These are phyloP conservation scores for Notarius quadriscutis DNA, from an alignment of 2,113 vertebrate species.

Conservation along the genomic window DNA sequence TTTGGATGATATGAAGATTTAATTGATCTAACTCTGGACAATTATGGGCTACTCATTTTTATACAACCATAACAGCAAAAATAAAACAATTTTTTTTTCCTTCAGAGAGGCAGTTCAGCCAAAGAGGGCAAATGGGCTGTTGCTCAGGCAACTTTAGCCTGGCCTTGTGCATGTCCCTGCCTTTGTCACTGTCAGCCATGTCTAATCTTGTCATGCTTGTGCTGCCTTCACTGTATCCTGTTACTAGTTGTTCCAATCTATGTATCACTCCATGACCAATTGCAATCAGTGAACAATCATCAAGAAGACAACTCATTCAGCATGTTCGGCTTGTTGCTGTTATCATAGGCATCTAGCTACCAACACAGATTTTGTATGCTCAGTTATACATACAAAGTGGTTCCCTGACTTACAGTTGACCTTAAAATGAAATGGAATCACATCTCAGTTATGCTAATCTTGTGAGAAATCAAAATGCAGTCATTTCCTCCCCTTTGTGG, in stretches of 20 bases:
- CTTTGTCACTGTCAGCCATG: conserved; percentile 16
- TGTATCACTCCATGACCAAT: background rate
- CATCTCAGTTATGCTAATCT: background rate
- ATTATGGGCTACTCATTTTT: no score
- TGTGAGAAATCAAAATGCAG: background rate
- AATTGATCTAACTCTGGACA: no score
- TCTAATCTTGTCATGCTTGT: conserved; percentile 7
- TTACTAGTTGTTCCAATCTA: background rate
- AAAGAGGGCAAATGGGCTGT: no score
- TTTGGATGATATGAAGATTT: no score
- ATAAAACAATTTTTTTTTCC: no score
- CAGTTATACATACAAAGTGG: background rate
- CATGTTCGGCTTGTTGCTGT: conserved; percentile 4
- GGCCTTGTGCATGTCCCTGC: background rate
- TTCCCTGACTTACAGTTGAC: background rate
- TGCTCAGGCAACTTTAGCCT: no score
- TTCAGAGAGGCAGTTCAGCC: no score
- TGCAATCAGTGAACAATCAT: conserved; percentile 17
- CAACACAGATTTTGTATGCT: no score
- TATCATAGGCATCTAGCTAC: background rate
- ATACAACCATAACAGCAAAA: no score
- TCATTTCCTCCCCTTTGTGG: background rate
- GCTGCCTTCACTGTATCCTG: background rate
- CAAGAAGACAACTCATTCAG: conserved; percentile 1
- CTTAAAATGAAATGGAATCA: background rate